Evolutionary conservation across 2,113 vertebrate genomes (phyloP).

Genomic region (Cebidichthys violaceus): DNA sequence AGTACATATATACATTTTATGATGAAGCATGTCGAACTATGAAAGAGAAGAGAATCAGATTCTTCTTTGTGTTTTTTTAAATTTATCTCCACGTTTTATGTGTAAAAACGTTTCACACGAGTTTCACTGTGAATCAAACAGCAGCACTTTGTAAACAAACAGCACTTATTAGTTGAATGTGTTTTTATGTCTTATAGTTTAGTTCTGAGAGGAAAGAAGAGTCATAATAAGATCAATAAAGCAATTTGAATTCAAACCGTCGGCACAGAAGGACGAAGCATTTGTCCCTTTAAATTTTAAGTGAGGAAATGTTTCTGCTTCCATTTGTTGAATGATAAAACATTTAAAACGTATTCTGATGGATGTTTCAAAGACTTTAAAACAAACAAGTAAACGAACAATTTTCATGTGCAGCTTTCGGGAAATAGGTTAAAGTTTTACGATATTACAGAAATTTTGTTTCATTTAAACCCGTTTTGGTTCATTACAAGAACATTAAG

Average conservation of each 20-base stretch:
- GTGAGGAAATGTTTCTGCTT: too few species aligned
- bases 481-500: background rate
- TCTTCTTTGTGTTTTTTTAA: background rate
- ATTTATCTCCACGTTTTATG: background rate
- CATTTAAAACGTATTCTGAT: background rate
- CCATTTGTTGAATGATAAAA: background rate
- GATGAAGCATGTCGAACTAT: too few species aligned
- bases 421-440: background rate
- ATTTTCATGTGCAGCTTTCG: background rate
- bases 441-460: background rate
- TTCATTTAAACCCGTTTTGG: background rate
- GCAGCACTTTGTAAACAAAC: conserved; percentile 25
- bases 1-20: too few species aligned
- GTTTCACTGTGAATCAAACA: background rate
- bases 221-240: background rate
- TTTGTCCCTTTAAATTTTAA: too few species aligned
- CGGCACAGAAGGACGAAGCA: too few species aligned
- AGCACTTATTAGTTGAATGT: background rate
- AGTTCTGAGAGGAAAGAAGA: background rate
- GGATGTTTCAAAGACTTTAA: too few species aligned
- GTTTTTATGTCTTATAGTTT: background rate
- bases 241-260: background rate
- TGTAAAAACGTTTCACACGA: background rate
- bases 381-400: background rate
- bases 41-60: too few species aligned